Percentiles rank a stretch among this genome's conserved stretches.
phyloP scores from a whole-genome alignment of 2,888 invertebrate genomes.

The Neuroscelio doddi region DNA sequence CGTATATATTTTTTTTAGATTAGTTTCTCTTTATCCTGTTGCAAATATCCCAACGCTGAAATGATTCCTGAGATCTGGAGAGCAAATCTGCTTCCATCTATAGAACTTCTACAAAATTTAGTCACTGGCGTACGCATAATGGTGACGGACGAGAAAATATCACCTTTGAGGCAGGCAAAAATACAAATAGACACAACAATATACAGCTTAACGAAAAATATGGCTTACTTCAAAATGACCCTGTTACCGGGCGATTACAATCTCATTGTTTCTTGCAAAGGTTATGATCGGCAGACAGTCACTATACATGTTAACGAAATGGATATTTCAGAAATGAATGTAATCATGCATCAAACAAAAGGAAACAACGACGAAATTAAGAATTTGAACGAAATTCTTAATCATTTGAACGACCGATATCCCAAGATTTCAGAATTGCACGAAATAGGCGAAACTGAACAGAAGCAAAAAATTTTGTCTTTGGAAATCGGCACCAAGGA shows the following conservation, averaged over 20 bases:
- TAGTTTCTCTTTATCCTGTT: constrained; percentile 79
- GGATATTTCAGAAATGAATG: constrained; percentile 66
- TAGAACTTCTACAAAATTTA: constrained; percentile 59
- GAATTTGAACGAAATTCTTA: constrained; percentile 50
- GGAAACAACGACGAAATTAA: constrained; percentile 5
- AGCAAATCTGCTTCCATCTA: constrained; percentile 63
- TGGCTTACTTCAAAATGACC: constrained; percentile 82
- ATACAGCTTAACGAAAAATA: constrained; percentile 79
- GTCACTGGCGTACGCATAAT: constrained; percentile 61
- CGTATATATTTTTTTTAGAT: no score
- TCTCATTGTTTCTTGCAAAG: constrained; percentile 77
- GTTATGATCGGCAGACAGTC: constrained; percentile 74
- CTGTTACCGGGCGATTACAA: constrained; percentile 81
- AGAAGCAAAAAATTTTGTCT: constrained; percentile 55
- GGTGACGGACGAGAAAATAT: constrained; percentile 78
- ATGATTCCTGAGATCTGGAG: constrained; percentile 67
- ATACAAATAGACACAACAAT: constrained; percentile 78
- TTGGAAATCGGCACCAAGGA: constrained; percentile 59
- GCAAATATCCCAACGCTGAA: constrained; percentile 82
- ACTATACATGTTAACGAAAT: constrained; percentile 71
- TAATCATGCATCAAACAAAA: constrained; percentile 54
- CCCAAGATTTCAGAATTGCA: constrained; percentile 59
- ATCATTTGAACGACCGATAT: constrained; percentile 61
- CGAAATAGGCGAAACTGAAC: constrained; percentile 54
- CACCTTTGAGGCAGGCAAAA: constrained; percentile 81